Conservation (phyloP, 2,888 invertebrate species). For the Caenorhabditis afra region DNA sequence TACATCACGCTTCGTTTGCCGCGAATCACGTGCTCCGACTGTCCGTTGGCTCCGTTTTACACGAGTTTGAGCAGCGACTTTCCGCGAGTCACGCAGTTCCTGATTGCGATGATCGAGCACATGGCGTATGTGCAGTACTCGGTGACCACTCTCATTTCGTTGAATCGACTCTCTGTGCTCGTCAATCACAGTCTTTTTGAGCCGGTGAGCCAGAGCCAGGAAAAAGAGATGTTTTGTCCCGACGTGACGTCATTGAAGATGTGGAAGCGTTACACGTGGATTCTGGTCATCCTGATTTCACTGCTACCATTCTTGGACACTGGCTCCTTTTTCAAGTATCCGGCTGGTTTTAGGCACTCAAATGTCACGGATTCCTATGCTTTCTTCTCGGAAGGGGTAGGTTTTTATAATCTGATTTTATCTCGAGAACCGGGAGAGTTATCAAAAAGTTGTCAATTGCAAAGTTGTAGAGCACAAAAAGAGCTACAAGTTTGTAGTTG, state of each 20-base stretch:
- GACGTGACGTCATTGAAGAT: not conserved
- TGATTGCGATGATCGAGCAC: slow-evolving; percentile 16
- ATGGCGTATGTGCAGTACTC: slow-evolving; percentile 41
- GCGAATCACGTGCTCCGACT: slow-evolving; percentile 12
- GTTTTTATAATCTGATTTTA: too few relatives aligned
- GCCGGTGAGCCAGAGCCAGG: not conserved
- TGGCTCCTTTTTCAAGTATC: not conserved
- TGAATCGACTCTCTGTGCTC: slow-evolving; percentile 25
- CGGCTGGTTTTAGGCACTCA: too few relatives aligned
- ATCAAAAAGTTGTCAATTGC: too few relatives aligned
- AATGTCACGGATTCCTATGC: too few relatives aligned
- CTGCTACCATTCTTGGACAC: slow-evolving; percentile 14
- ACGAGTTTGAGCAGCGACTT: not conserved
- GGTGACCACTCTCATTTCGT: slow-evolving; percentile 14
- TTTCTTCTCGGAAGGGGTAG: too few relatives aligned
- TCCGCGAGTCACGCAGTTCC: not conserved
- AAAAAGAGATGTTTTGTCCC: too few relatives aligned
- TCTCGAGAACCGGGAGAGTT: too few relatives aligned
- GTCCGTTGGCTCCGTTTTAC: slow-evolving; percentile 13
- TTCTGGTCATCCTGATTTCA: not conserved
- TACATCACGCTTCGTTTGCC: slow-evolving; percentile 14
- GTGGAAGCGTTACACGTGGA: slow-evolving; percentile 24
- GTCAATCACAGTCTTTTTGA: slow-evolving; percentile 6
- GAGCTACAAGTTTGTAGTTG: too few relatives aligned
- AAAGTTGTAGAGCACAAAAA: too few relatives aligned